Conservation (phyloP, 2,888 invertebrate species). For the Athalia cordata region DNA sequence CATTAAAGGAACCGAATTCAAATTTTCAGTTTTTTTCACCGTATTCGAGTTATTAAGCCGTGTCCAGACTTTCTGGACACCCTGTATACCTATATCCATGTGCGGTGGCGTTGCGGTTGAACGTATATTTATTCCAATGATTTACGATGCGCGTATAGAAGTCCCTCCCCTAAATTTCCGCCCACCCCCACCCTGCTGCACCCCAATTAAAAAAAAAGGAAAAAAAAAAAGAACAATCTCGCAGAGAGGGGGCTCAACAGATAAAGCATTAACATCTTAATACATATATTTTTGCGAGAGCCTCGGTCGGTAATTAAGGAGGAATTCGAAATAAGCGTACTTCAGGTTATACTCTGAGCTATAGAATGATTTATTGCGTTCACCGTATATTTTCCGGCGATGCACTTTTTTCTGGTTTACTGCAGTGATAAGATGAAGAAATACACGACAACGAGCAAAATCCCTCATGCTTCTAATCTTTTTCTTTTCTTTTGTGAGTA, state of each 20-base stretch:
- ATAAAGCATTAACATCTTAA: constrained; percentile 68
- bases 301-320: constrained; percentile 66
- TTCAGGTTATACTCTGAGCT: no score
- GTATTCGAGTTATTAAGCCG: no score
- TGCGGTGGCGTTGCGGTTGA: constrained; percentile 27
- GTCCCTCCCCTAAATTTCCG: neutral
- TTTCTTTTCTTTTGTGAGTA: no score
- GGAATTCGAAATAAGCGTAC: constrained; percentile 49
- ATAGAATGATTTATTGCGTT: no score
- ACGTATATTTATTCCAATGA: constrained; percentile 37
- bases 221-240: neutral
- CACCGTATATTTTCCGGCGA: no score
- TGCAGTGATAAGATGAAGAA: constrained; percentile 65
- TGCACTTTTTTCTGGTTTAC: constrained; percentile 50
- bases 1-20: no score
- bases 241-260: constrained; percentile 40
- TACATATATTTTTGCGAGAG: constrained; percentile 62
- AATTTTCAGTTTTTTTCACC: no score
- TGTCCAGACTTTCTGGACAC: no score
- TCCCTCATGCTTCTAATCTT: no score
- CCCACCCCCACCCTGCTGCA: neutral
- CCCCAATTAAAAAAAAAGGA: neutral
- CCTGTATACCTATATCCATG: neutral
- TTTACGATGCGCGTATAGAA: constrained; percentile 20
- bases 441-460: constrained; percentile 45